These are phyloP conservation scores for Coenobita brevimanus DNA, from an alignment of 1,140 invertebrate genomes.

Conservation along the genomic window DNA sequence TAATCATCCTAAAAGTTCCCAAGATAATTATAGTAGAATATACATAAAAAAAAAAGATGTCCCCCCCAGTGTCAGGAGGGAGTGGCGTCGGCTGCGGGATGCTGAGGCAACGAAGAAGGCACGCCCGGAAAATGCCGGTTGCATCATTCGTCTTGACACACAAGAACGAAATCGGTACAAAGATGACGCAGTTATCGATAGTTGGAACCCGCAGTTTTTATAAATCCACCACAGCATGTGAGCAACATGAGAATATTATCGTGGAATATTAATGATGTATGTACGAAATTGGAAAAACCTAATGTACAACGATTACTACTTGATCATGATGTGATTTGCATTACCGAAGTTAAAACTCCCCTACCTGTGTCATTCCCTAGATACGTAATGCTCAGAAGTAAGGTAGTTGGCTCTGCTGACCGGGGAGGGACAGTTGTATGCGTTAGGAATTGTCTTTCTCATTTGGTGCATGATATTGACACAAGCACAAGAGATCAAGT, in stretches of 20 bases:
- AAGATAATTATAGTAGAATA: background rate
- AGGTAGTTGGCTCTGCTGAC: background rate
- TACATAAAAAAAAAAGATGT: no score
- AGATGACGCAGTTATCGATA: background rate
- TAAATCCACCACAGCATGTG: conserved; percentile 3
- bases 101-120: background rate
- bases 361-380: background rate
- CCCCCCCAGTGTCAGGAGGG: no score
- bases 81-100: conserved; percentile 1
- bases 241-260: background rate
- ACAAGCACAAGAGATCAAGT: conserved; percentile 10
- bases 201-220: background rate
- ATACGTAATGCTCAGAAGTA: background rate
- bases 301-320: background rate
- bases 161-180: conserved; percentile 12
- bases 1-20: background rate
- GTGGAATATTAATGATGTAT: conserved; percentile 8
- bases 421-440: background rate
- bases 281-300: no score
- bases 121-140: conserved; percentile 3
- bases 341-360: background rate
- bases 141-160: background rate
- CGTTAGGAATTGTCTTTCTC: background rate
- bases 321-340: background rate
- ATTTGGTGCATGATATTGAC: background rate